Evolutionary conservation across 2,888 invertebrate genomes (phyloP).

Genomic region (Gandaritis pyraliata): DNA sequence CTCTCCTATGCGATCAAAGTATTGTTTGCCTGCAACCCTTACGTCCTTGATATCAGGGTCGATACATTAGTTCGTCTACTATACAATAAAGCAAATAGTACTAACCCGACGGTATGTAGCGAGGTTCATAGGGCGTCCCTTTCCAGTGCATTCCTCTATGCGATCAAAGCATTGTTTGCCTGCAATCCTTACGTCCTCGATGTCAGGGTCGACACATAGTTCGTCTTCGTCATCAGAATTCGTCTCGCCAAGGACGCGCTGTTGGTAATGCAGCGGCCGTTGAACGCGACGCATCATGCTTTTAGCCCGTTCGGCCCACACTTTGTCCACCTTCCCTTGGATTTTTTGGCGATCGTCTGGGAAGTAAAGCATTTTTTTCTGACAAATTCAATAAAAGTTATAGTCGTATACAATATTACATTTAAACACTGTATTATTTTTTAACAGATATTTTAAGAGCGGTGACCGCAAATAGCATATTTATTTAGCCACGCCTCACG

Average conservation of each 20-base stretch:
- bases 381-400: no score
- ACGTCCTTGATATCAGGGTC: slow-evolving; percentile 73
- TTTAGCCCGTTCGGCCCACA: slow-evolving; percentile 88
- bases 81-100: background rate
- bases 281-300: slow-evolving; percentile 58
- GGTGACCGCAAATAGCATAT: no score
- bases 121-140: slow-evolving; percentile 56
- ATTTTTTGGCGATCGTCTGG: slow-evolving; percentile 90
- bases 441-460: no score
- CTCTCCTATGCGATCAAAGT: slow-evolving; percentile 82
- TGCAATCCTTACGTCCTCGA: slow-evolving; percentile 68
- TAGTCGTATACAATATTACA: no score
- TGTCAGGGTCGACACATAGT: slow-evolving; percentile 63
- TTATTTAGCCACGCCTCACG: no score
- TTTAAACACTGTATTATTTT: no score
- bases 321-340: slow-evolving; percentile 88
- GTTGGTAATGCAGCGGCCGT: slow-evolving; percentile 62
- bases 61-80: slow-evolving; percentile 7
- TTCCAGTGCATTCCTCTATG: slow-evolving; percentile 90
- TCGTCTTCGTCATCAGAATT: slow-evolving; percentile 71
- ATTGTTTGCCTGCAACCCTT: slow-evolving; percentile 8
- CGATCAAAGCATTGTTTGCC: slow-evolving; percentile 19
- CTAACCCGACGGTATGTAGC: slow-evolving; percentile 59
- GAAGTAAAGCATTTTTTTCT: no score
- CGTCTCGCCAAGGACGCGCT: slow-evolving; percentile 54